These are phyloP conservation scores for Dicerorhinus sumatrensis DNA, from an alignment of 2,113 vertebrate genomes.

Conservation along the genomic window DNA sequence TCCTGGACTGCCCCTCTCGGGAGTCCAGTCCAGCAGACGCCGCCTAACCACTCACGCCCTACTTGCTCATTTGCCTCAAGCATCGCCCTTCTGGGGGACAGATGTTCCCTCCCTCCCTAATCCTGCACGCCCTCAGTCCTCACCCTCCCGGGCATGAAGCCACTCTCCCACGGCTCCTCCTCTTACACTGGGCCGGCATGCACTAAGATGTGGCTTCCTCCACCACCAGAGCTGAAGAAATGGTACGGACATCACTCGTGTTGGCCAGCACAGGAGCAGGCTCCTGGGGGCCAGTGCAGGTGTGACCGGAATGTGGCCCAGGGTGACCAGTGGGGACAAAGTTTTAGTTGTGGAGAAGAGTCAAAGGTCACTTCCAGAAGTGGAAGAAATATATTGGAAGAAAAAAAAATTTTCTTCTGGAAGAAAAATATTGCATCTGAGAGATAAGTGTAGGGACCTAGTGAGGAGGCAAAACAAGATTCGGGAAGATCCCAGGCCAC, in stretches of 20 bases:
- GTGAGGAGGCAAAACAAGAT: background rate
- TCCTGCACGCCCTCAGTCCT: too few relatives aligned
- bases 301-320: background rate
- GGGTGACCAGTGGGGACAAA: background rate
- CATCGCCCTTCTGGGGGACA: background rate
- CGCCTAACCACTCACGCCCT: background rate
- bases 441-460: background rate
- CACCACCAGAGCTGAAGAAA: background rate
- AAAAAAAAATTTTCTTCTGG: too few relatives aligned
- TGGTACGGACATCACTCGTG: accelerated
- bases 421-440: background rate
- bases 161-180: too few relatives aligned
- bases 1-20: accelerated
- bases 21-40: too few relatives aligned
- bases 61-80: too few relatives aligned
- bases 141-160: background rate
- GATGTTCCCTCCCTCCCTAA: background rate
- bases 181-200: too few relatives aligned
- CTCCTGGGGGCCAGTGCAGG: background rate
- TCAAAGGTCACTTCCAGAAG: background rate
- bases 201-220: too few relatives aligned
- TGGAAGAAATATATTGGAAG: too few relatives aligned
- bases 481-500: accelerated
- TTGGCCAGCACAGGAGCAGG: background rate
- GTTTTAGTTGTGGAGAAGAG: background rate